Evolutionary conservation across 2,797 vertebrate genomes (phyloP), one percentile per base, ranked within the genome.

Genomic region (Aselliscus stoliczkanus): DNA sequence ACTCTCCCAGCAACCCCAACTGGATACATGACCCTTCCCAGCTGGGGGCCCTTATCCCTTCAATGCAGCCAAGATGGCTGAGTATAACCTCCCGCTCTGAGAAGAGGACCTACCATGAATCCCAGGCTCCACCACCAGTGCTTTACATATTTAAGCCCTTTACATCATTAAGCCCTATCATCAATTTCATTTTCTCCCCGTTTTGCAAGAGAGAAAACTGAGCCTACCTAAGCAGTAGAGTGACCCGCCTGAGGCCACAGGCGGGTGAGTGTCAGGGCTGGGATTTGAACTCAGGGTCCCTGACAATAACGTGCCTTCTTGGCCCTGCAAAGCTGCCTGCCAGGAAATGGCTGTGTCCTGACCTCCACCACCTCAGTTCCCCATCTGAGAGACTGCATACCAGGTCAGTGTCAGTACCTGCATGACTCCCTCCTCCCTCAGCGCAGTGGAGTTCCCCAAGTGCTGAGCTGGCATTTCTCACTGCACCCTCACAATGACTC

Each of bases 131-230:
- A 34, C 47, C 47, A 0, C 2, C 4, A 5, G 56, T 11, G 34
- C 29, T 17, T 31, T 29, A 15, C 31, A 2, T 13, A 29, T 17
- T 25, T 42, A 18, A 23, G n/a, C n/a, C n/a, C n/a, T n/a, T 42
- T 6, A 5, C 39, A 7, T 72, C 72, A 65, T 25, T 7, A 42
- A 25, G 21, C 62, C 15, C 12, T 9, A 58, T 8, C n/a, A 5
- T 5, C 37, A 27, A 37, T 25, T 25, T n/a, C 2, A 3, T 42
- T 47, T 88, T 25, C 84, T 93, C 64, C 44, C 44, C 72, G 29
- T 81, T 81, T 54, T 69, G 58, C 79, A 67, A 86, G 86, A 77
- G 42, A 56, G 77, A 90, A 90, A 67, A 92, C 67, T 27, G 80
- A 96, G 77, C n/a, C 37, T 64, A 42, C 42, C 76, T 52, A 47